These are phyloP conservation scores for Pyrgilauda ruficollis DNA, from an alignment of 2,113 vertebrate species.

Conservation along the genomic window DNA sequence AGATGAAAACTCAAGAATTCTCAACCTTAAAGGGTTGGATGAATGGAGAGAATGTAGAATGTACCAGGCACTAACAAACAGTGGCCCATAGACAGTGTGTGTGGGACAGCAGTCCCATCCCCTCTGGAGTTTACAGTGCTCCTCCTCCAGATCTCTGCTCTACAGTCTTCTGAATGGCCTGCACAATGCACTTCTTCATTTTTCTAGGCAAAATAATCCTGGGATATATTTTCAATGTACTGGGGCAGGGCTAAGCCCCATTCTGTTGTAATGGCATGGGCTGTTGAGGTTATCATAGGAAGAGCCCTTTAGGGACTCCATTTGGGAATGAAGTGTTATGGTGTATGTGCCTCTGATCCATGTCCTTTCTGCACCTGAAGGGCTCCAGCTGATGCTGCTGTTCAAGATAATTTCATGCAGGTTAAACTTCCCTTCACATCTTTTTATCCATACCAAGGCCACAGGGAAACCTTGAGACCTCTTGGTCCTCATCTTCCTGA, in stretches of 20 bases:
- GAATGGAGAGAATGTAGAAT: not conserved
- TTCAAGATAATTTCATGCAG: not conserved
- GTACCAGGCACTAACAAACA: not conserved
- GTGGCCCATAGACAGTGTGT: not conserved
- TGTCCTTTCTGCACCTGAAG: not conserved
- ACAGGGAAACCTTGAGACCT: not conserved
- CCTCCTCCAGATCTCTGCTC: not conserved
- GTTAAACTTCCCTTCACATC: not conserved
- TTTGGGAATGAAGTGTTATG: not conserved
- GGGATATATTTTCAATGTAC: rapidly evolving
- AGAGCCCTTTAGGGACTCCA: not conserved
- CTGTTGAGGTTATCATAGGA: not conserved
- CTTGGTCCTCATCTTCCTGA: not conserved
- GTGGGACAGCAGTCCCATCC: not conserved
- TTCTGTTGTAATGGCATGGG: not conserved
- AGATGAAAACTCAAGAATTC: not conserved
- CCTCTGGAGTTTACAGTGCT: not conserved
- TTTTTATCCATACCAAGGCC: not conserved
- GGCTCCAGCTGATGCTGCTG: not conserved
- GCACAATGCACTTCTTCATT: not conserved
- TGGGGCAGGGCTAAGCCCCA: not conserved
- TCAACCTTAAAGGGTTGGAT: not conserved
- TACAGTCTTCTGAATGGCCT: not conserved
- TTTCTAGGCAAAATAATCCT: not conserved
- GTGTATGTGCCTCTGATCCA: not conserved